A percentile compares a stretch with the other conserved stretches of the same genome.
phyloP scores from a whole-genome alignment of 2,797 vertebrate genomes.

The Hydrolagus colliei region DNA sequence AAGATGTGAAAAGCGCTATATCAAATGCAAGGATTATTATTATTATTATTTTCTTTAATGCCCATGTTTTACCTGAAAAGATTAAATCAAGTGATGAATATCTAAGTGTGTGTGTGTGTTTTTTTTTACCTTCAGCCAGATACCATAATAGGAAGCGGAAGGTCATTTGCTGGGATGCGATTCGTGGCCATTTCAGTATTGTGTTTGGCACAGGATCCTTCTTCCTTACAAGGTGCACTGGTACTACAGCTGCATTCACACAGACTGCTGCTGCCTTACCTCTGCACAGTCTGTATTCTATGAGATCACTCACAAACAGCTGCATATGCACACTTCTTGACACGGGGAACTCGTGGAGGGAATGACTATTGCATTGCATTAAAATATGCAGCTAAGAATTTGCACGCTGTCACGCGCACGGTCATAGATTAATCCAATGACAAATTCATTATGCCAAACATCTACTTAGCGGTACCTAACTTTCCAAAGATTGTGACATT shows the following conservation, averaged over 20 bases:
- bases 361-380: too few relatives aligned
- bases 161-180: neutral
- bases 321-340: neutral
- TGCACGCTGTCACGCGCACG: too few relatives aligned
- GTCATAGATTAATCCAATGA: too few relatives aligned
- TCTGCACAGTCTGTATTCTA: neutral
- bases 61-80: neutral
- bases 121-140: neutral
- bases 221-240: too few relatives aligned
- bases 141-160: neutral
- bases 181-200: neutral
- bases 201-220: neutral
- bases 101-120: neutral
- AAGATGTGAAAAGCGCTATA: too few relatives aligned
- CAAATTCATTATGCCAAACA: too few relatives aligned
- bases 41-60: neutral
- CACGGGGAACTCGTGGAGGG: neutral
- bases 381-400: too few relatives aligned
- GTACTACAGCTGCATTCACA: neutral
- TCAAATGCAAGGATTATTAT: too few relatives aligned
- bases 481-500: too few relatives aligned
- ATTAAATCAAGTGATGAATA: neutral
- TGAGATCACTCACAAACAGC: neutral
- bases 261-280: neutral
- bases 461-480: too few relatives aligned